phyloP scores from a whole-genome alignment of 64 coral and sea anemone genomes.

The Pocillopora verrucosa region DNA sequence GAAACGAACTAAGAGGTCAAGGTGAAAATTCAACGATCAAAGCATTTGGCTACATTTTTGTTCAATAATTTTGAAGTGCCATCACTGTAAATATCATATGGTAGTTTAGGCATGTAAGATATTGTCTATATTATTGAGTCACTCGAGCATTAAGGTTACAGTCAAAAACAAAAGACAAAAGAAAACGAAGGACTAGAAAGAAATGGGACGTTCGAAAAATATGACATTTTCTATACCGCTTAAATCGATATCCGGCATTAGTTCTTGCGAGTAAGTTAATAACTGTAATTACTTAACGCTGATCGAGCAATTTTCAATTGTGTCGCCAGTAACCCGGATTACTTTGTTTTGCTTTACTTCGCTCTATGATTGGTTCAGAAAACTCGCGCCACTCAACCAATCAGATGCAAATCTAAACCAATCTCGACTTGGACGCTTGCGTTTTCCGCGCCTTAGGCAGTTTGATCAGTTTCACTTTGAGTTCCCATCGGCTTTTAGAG shows the following conservation, averaged over 20 bases:
- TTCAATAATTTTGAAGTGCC: conserved; percentile 28
- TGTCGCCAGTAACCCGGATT: too few species aligned
- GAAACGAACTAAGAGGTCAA: conserved; percentile 28
- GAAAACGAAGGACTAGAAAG: too few species aligned
- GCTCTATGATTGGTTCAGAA: not conserved
- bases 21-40: too few species aligned
- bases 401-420: not conserved
- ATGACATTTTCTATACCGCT: not conserved
- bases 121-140: too few species aligned
- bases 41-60: conserved; percentile 67
- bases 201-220: not conserved
- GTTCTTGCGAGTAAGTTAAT: too few species aligned
- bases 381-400: not conserved
- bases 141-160: too few species aligned
- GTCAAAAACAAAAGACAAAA: too few species aligned
- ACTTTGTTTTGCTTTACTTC: not conserved
- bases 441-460: not conserved
- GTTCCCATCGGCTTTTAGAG: not conserved
- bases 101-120: too few species aligned
- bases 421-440: not conserved
- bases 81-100: too few species aligned
- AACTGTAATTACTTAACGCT: too few species aligned
- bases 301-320: too few species aligned
- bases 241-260: too few species aligned
- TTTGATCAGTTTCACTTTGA: not conserved